phyloP scores from a whole-genome alignment of 2,113 vertebrate species.

The Archocentrus centrarchus region DNA sequence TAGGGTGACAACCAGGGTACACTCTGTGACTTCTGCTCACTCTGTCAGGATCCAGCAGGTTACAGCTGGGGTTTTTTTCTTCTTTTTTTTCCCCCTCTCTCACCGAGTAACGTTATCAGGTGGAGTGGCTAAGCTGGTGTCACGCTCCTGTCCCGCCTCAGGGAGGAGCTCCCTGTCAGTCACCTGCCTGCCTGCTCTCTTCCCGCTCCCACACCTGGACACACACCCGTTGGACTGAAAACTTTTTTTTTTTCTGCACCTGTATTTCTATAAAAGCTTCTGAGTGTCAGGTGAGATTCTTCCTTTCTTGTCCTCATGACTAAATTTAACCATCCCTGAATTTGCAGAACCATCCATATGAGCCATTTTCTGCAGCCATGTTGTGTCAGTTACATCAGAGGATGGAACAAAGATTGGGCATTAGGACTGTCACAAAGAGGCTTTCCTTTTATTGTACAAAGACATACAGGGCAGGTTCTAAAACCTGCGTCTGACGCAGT shows the following conservation, averaged over 20 bases:
- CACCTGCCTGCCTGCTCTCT: no score
- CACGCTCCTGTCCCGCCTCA: neutral
- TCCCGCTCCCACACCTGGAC: no score
- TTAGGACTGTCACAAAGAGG: constrained; percentile 7
- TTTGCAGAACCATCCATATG: neutral
- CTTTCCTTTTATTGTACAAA: neutral
- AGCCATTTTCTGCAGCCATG: neutral
- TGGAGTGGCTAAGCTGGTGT: neutral
- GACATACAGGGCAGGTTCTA: neutral
- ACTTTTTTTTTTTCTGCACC: no score
- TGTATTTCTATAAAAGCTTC: no score
- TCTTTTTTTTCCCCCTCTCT: no score
- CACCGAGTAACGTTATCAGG: no score
- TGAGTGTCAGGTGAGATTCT: neutral
- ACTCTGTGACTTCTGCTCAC: neutral
- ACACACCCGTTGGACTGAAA: no score
- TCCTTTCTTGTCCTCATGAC: neutral
- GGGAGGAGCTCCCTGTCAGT: no score
- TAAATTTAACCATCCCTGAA: neutral
- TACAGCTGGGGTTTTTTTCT: no score
- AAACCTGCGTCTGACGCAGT: neutral
- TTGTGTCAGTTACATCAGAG: neutral
- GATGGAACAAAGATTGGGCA: neutral
- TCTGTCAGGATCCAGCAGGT: neutral
- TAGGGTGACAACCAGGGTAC: no score